A percentile compares a stretch with the other conserved stretches of the same genome.
Conservation (phyloP, 1,140 invertebrate genomes). For the Chrysomallon squamiferum region DNA sequence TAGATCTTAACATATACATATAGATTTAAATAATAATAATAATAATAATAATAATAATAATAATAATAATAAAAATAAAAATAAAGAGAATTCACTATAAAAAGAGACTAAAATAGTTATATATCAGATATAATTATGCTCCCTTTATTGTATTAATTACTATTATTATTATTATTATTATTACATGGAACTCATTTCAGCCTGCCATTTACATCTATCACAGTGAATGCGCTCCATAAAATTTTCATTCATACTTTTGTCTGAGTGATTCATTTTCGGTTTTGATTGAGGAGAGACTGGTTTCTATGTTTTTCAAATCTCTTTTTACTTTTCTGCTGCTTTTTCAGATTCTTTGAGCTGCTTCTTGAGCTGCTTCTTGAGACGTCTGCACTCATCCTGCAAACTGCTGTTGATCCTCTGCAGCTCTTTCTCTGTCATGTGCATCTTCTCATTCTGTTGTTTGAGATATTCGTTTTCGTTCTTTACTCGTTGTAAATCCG, state of each 20-base stretch:
- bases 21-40: too few relatives aligned
- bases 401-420: slow-evolving; percentile 34
- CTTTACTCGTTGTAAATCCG: slow-evolving; percentile 42
- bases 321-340: slow-evolving; percentile 39
- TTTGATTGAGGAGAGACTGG: slow-evolving; percentile 33
- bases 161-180: too few relatives aligned
- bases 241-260: slow-evolving; percentile 46
- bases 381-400: slow-evolving; percentile 53
- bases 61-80: too few relatives aligned
- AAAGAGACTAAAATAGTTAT: too few relatives aligned
- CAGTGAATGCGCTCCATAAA: too few relatives aligned
- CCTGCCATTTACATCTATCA: too few relatives aligned
- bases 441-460: slow-evolving; percentile 40
- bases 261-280: slow-evolving; percentile 49
- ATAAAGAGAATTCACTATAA: too few relatives aligned
- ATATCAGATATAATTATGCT: too few relatives aligned
- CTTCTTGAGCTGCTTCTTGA: slow-evolving; percentile 44
- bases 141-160: too few relatives aligned
- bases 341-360: slow-evolving; percentile 48
- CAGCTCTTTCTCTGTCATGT: slow-evolving; percentile 46
- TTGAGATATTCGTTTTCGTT: slow-evolving; percentile 47
- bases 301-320: slow-evolving; percentile 46
- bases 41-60: too few relatives aligned
- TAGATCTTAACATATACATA: too few relatives aligned
- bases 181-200: too few relatives aligned